A percentile compares a stretch with the other conserved stretches of the same genome.
Conservation (phyloP, 2,797 vertebrate genomes). For the Chlorospingus flavigularis region DNA sequence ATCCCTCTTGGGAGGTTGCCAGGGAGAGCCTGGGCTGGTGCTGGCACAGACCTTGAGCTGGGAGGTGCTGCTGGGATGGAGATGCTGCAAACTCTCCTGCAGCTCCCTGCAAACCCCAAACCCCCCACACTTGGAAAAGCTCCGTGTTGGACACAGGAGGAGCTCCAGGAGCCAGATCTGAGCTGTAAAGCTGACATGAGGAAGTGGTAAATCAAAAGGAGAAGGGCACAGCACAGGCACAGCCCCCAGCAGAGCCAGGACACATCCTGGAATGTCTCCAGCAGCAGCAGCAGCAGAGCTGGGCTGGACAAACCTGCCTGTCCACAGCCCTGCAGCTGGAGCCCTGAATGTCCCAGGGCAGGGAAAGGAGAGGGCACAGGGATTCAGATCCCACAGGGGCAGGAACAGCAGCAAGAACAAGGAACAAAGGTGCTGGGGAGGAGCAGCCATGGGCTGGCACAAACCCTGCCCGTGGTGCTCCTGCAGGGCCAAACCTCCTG, state of each 20-base stretch:
- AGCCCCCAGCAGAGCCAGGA: not conserved
- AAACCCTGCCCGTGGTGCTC: not conserved
- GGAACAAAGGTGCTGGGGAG: not conserved
- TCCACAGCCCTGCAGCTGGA: not conserved
- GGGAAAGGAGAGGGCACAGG: not conserved
- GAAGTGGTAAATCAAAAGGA: not conserved
- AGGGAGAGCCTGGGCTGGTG: not conserved
- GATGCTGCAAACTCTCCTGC: not conserved
- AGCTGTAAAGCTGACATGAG: rapidly evolving
- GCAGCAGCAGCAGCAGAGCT: not conserved
- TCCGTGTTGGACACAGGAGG: rapidly evolving
- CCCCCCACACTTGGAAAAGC: not conserved
- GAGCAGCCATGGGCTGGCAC: not conserved
- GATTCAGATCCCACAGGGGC: not conserved
- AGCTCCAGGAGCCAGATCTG: not conserved
- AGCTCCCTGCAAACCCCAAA: not conserved
- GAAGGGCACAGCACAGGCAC: not conserved
- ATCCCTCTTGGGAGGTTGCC: not conserved
- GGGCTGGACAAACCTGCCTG: not conserved
- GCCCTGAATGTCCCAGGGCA: not conserved
- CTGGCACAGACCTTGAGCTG: not conserved
- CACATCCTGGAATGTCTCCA: not conserved
- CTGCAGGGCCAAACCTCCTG: not conserved
- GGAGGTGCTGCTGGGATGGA: not conserved
- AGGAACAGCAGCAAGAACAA: not conserved